Evolutionary conservation across 2,113 vertebrate genomes (phyloP), one percentile per base, ranked within the genome.

Genomic region (Plecotus auritus): DNA sequence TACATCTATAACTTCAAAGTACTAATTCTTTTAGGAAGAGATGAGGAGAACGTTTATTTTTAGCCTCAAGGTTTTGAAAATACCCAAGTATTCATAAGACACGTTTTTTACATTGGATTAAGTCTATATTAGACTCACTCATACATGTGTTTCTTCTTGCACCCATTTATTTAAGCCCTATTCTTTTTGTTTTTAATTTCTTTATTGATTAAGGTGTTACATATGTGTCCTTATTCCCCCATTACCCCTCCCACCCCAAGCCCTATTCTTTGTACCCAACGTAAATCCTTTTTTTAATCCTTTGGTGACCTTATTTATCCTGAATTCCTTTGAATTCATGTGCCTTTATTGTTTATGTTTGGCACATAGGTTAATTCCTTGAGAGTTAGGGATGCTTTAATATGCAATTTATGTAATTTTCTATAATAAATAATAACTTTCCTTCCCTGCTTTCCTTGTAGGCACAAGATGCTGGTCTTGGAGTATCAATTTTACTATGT

Each of bases 401-500:
- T 76, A 90, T 22, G 8, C 16, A 37, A 8, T 67, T 93, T 95
- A 76, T 64, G 2, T 64, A 64, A 70, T 91, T 89, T 59, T 94
- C 42, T 85, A 4, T 85, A 51, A 26, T 87, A 14, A 40, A 91
- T 67, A 95, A 69, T 89, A 64, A 83, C 23, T 30, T 76, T 83
- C 49, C 32, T 23, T 74, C 28, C 16, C 87, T 69, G 2, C 73
- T 84, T 92, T 96, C 70, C 59, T 67, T 93, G 85, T 81, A 99
- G 99, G 98, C 99, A 69, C 98, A 99, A 97, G 99, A 99, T 81
- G 97, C 98, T 28, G 99, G 99, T 82, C 97, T 99, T 51, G 99
- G 98, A 10, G 98, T 99, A 9, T 99, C 99, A 20, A 98, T 99
- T 84, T 98, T 99, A 97, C 98, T 99, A 5, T 99, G 99, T 92